Evolutionary conservation across 2,797 vertebrate species (phyloP).

Genomic region (Acomys russatus): DNA sequence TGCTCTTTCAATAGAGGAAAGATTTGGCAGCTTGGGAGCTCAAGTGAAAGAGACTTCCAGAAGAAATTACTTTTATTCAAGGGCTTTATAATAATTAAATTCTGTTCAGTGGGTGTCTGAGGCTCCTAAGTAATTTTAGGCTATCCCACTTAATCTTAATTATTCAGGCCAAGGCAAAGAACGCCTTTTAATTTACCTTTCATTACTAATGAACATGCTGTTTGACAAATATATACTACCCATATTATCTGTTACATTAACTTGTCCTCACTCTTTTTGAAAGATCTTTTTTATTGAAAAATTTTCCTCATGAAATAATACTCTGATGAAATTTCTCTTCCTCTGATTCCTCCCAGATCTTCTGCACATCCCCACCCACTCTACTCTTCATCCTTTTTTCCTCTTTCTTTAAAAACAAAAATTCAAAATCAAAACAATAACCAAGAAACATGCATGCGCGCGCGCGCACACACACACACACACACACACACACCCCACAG

Average conservation of each 20-base stretch:
- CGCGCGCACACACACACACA: neutral
- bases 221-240: neutral
- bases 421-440: neutral
- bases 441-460: neutral
- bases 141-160: slow-evolving; percentile 9
- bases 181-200: neutral
- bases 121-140: slow-evolving; percentile 8
- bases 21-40: neutral
- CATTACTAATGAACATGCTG: neutral
- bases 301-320: neutral
- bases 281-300: neutral
- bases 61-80: neutral
- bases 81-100: neutral
- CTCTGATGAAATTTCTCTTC: neutral
- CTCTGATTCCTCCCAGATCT: neutral
- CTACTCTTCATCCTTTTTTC: neutral
- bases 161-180: slow-evolving; percentile 6
- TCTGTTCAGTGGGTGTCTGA: neutral
- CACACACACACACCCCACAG: too few species aligned
- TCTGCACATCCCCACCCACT: neutral
- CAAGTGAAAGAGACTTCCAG: neutral
- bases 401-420: neutral
- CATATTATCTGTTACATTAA: slow-evolving; percentile 10
- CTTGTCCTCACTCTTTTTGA: neutral
- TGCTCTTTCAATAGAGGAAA: neutral